These are phyloP conservation scores for Apis laboriosa DNA, from an alignment of 1,140 invertebrate genomes.

Conservation along the genomic window DNA sequence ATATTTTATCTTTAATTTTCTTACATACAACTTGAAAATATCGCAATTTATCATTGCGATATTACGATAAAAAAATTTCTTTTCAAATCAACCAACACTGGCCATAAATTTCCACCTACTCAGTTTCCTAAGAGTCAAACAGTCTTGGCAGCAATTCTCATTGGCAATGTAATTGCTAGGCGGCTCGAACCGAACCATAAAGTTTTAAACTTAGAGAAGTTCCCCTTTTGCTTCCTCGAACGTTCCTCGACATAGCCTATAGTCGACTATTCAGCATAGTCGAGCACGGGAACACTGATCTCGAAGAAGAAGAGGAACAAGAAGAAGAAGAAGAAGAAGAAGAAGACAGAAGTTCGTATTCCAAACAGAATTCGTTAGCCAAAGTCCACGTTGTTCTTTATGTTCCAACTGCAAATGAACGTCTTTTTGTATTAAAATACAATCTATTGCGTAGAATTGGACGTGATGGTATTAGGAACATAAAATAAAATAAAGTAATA, in stretches of 20 bases:
- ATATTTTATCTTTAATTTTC: too few relatives aligned
- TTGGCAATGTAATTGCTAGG: slow-evolving; percentile 69
- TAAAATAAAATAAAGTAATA: too few relatives aligned
- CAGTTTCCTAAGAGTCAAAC: slow-evolving; percentile 69
- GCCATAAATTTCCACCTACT: slow-evolving; percentile 65
- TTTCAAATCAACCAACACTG: slow-evolving; percentile 25
- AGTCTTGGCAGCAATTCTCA: slow-evolving; percentile 68
- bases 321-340: too few relatives aligned
- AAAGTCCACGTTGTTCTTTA: background rate
- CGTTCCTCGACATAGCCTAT: slow-evolving; percentile 5
- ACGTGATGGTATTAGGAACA: too few relatives aligned
- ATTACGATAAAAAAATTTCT: too few relatives aligned
- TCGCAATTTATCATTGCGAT: too few relatives aligned
- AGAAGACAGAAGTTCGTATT: slow-evolving; percentile 10
- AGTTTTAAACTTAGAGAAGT: slow-evolving; percentile 61
- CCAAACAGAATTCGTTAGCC: background rate
- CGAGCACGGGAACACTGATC: slow-evolving; percentile 6
- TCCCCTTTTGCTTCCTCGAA: slow-evolving; percentile 22
- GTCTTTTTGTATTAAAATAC: background rate
- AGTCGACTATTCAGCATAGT: slow-evolving; percentile 26
- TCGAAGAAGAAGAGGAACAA: too few relatives aligned
- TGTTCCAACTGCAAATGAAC: background rate
- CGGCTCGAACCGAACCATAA: slow-evolving; percentile 50
- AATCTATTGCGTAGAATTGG: background rate
- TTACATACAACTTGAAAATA: too few relatives aligned